phyloP scores from a whole-genome alignment of 2,113 vertebrate genomes.

The Scopus umbretta region DNA sequence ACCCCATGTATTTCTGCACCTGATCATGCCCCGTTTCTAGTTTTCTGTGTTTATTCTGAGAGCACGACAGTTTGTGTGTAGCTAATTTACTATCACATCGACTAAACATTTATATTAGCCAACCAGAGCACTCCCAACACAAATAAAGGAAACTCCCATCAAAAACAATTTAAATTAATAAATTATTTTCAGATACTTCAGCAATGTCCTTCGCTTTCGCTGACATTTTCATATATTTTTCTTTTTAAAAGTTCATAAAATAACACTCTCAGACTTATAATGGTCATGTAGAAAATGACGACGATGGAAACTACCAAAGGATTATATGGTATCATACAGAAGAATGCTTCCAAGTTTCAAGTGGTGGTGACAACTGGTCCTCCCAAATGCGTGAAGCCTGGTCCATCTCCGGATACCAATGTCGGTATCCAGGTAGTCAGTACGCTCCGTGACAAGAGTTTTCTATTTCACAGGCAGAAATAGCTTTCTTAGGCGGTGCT shows the following conservation, averaged over 20 bases:
- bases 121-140: constrained; percentile 51
- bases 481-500: not conserved
- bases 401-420: not conserved
- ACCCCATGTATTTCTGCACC: not conserved
- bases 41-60: not conserved
- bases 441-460: not conserved
- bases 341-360: constrained; percentile 17
- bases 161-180: constrained; percentile 68
- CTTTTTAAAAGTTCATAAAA: constrained; percentile 44
- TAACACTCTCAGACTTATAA: constrained; percentile 37
- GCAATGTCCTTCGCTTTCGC: constrained; percentile 45
- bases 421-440: not conserved
- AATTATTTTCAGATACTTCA: constrained; percentile 70
- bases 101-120: constrained; percentile 27
- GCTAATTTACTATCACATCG: not conserved
- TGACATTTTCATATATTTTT: constrained; percentile 30
- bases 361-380: not conserved
- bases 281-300: constrained; percentile 42
- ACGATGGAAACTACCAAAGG: constrained; percentile 31
- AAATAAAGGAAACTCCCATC: constrained; percentile 38
- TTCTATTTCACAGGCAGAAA: not conserved
- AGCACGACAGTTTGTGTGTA: not conserved
- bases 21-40: not conserved
- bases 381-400: not conserved
- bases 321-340: not conserved